Evolutionary conservation across 2,888 invertebrate genomes (phyloP).

Genomic region (Chymomyza amoena): DNA sequence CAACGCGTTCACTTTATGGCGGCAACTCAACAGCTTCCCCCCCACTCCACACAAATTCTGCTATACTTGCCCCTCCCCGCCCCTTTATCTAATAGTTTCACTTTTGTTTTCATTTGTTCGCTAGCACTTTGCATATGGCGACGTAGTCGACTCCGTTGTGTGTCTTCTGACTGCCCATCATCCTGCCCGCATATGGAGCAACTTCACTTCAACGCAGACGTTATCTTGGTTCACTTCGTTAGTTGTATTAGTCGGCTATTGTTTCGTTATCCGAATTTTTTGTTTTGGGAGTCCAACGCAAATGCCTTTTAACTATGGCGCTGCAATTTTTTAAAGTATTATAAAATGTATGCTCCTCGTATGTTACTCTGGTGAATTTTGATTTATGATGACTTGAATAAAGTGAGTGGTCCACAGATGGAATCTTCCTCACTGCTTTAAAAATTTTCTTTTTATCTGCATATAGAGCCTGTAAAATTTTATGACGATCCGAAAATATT

Average conservation of each 20-base stretch:
- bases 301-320: too few species aligned
- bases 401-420: too few species aligned
- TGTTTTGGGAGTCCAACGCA: too few species aligned
- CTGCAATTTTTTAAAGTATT: too few species aligned
- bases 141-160: not conserved
- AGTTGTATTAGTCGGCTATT: slow-evolving; percentile 64
- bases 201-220: not conserved
- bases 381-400: too few species aligned
- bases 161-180: slow-evolving; percentile 33
- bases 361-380: too few species aligned
- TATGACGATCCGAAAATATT: too few species aligned
- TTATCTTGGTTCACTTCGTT: slow-evolving; percentile 54
- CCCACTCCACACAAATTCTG: not conserved
- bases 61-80: not conserved
- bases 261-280: slow-evolving; percentile 18
- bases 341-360: too few species aligned
- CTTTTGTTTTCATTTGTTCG: slow-evolving; percentile 63
- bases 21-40: not conserved
- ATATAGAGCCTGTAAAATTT: too few species aligned
- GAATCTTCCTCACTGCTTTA: too few species aligned
- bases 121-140: slow-evolving; percentile 44
- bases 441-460: too few species aligned
- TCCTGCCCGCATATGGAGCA: not conserved
- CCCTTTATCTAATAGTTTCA: slow-evolving; percentile 58
- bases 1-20: not conserved